These are phyloP conservation scores for Sparus aurata DNA, from an alignment of 2,797 vertebrate species.

Conservation along the genomic window DNA sequence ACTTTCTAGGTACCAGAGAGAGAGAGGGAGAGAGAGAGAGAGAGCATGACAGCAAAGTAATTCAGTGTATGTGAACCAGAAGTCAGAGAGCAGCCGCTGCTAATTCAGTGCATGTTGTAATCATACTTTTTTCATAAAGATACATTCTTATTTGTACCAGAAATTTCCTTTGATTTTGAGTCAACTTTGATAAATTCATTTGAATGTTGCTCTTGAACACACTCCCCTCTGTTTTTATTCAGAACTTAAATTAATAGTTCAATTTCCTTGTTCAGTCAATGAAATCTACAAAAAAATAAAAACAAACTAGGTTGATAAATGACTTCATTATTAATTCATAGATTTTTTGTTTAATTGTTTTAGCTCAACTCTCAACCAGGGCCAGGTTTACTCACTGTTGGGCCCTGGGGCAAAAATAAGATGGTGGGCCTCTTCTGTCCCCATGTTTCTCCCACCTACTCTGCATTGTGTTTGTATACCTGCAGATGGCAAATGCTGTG, in stretches of 20 bases:
- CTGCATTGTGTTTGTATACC: too few species aligned
- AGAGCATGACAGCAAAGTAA: conserved; percentile 42
- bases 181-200: conserved; percentile 1
- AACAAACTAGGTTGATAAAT: too few species aligned
- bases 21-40: conserved; percentile 38
- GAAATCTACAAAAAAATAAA: too few species aligned
- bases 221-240: background rate
- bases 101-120: conserved; percentile 28
- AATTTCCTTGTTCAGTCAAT: background rate
- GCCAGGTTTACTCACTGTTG: too few species aligned
- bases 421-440: too few species aligned
- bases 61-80: conserved; percentile 38
- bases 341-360: too few species aligned
- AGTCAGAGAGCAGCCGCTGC: conserved; percentile 19
- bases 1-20: conserved; percentile 69
- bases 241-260: background rate
- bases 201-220: background rate
- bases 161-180: background rate
- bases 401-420: too few species aligned
- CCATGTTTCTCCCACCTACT: too few species aligned
- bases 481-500: too few species aligned
- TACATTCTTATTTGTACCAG: background rate
- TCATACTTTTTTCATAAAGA: background rate
- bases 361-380: too few species aligned
- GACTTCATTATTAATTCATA: too few species aligned